Conservation (phyloP, 1,140 invertebrate species). For the Lasaia peninsularis region DNA sequence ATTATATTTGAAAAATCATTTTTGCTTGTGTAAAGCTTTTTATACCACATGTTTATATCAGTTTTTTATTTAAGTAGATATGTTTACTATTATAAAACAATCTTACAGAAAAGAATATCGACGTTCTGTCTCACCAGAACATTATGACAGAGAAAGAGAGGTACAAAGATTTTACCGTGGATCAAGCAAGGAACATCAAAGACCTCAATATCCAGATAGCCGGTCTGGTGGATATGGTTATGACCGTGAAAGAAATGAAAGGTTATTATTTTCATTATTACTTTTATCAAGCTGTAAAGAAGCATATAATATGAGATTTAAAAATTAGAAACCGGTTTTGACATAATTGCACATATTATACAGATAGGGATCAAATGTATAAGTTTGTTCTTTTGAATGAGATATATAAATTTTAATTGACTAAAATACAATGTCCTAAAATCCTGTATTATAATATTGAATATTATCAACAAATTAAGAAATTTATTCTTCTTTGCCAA, state of each 20-base stretch:
- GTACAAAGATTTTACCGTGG: slow-evolving; percentile 60
- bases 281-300: too few relatives aligned
- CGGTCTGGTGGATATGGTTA: slow-evolving; percentile 31
- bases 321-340: too few relatives aligned
- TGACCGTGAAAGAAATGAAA: slow-evolving; percentile 46
- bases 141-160: slow-evolving; percentile 53
- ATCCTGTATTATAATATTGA: too few relatives aligned
- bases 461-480: too few relatives aligned
- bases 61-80: neutral
- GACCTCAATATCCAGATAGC: slow-evolving; percentile 43
- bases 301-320: neutral
- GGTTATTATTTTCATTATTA: slow-evolving; percentile 26
- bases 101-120: slow-evolving; percentile 56
- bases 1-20: too few relatives aligned
- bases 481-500: too few relatives aligned
- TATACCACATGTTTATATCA: neutral
- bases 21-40: neutral
- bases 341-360: too few relatives aligned
- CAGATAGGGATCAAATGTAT: too few relatives aligned
- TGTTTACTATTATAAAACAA: too few relatives aligned
- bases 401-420: too few relatives aligned
- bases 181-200: slow-evolving; percentile 50
- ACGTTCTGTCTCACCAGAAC: slow-evolving; percentile 41
- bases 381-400: too few relatives aligned
- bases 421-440: too few relatives aligned